phyloP scores from a whole-genome alignment of 2,113 vertebrate species.

The Ranitomeya variabilis region DNA sequence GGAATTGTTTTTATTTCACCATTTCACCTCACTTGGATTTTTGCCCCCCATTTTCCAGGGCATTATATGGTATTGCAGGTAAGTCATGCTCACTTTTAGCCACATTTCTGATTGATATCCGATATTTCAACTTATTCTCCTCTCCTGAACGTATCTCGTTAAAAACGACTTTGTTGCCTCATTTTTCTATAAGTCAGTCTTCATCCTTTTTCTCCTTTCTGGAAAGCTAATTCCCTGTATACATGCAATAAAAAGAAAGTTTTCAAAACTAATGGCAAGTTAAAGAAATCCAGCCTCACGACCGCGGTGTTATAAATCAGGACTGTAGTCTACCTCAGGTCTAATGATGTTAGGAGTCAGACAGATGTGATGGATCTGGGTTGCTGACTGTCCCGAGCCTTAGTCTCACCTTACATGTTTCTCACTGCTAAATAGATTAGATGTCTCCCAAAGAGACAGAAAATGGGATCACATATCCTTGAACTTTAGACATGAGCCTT shows the following conservation, averaged over 20 bases:
- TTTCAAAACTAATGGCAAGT: conserved; percentile 26
- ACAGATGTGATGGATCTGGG: conserved; percentile 32
- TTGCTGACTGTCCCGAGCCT: not conserved
- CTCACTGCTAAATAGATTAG: conserved; percentile 41
- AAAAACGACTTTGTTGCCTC: not conserved
- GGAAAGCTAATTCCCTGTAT: conserved; percentile 16
- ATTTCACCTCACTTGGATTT: too few relatives aligned
- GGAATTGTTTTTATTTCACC: too few relatives aligned
- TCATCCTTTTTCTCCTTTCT: not conserved
- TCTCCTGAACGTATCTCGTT: not conserved
- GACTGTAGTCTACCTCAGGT: conserved; percentile 2
- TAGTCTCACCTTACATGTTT: conserved; percentile 46
- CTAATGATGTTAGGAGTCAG: conserved; percentile 52
- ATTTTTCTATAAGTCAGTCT: not conserved
- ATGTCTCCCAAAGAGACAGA: conserved; percentile 35
- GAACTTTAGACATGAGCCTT: conserved; percentile 40
- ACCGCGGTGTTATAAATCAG: conserved; percentile 23
- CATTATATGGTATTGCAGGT: not conserved
- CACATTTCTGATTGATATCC: not conserved
- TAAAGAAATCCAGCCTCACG: not conserved
- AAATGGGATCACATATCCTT: conserved; percentile 41
- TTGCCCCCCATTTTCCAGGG: too few relatives aligned
- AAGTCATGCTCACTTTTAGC: not conserved
- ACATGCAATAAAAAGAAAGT: conserved; percentile 16
- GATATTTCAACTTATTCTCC: not conserved